phyloP scores from a whole-genome alignment of 2,113 vertebrate species.

The Sphyrna mokarran region DNA sequence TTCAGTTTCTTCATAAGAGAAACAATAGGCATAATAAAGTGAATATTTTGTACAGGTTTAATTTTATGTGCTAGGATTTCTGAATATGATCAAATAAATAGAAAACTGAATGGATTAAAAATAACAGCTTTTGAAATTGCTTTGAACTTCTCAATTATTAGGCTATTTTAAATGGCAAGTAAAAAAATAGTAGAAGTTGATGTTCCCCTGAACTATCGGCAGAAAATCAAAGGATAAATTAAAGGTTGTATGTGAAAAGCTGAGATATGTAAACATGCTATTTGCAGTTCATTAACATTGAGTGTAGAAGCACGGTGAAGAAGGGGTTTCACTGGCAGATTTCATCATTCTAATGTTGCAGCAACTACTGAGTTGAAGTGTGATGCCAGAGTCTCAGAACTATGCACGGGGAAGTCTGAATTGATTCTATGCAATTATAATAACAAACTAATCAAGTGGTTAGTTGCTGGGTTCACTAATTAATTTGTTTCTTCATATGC shows the following conservation, averaged over 20 bases:
- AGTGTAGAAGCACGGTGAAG: background rate
- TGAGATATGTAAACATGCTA: background rate
- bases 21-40: background rate
- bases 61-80: background rate
- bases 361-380: background rate
- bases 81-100: background rate
- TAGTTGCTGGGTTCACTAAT: background rate
- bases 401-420: background rate
- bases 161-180: background rate
- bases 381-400: background rate
- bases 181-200: background rate
- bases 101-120: background rate
- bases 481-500: background rate
- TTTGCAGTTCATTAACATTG: background rate
- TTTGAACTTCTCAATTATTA: background rate
- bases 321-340: background rate
- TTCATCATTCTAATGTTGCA: background rate
- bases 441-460: background rate
- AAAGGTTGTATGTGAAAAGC: background rate
- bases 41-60: slow-evolving; percentile 6
- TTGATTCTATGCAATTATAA: background rate
- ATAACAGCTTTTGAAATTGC: background rate
- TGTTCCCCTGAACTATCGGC: background rate
- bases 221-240: background rate
- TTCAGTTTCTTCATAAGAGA: background rate